phyloP scores from a whole-genome alignment of 2,888 invertebrate genomes.

The Homarus gammarus region DNA sequence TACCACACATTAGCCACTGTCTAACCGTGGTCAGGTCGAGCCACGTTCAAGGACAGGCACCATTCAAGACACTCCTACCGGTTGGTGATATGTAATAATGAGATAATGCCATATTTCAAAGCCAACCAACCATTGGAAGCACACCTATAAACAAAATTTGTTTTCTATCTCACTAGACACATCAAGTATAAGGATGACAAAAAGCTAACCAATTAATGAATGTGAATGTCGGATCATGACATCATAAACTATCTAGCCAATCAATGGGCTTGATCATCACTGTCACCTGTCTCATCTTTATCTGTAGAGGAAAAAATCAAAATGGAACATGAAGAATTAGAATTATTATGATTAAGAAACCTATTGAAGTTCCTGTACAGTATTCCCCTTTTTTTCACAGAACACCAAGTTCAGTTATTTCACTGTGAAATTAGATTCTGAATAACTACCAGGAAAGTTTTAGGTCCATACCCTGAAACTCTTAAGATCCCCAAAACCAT shows the following conservation, averaged over 20 bases:
- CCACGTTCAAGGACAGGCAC: conserved; percentile 9
- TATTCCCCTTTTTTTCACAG: neutral
- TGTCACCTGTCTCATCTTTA: conserved; percentile 78
- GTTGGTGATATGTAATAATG: conserved; percentile 57
- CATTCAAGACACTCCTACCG: conserved; percentile 7
- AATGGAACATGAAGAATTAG: neutral
- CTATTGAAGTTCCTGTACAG: neutral
- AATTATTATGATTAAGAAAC: neutral
- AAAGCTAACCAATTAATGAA: neutral
- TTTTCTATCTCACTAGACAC: neutral
- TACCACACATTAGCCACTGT: conserved; percentile 28
- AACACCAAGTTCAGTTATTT: neutral
- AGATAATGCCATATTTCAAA: conserved; percentile 63
- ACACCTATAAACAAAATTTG: neutral
- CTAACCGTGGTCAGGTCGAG: neutral
- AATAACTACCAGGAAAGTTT: neutral
- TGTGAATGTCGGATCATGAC: neutral
- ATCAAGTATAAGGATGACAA: neutral
- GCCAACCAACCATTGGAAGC: neutral
- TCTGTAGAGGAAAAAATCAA: conserved; percentile 76
- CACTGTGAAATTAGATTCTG: neutral
- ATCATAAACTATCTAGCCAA: neutral
- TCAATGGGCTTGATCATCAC: conserved; percentile 77
- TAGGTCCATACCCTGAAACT: neutral
- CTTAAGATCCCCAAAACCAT: neutral